Evolutionary conservation across 2,888 invertebrate genomes (phyloP), one percentile per base, ranked within the genome.

Genomic region (Acleris sparsana): DNA sequence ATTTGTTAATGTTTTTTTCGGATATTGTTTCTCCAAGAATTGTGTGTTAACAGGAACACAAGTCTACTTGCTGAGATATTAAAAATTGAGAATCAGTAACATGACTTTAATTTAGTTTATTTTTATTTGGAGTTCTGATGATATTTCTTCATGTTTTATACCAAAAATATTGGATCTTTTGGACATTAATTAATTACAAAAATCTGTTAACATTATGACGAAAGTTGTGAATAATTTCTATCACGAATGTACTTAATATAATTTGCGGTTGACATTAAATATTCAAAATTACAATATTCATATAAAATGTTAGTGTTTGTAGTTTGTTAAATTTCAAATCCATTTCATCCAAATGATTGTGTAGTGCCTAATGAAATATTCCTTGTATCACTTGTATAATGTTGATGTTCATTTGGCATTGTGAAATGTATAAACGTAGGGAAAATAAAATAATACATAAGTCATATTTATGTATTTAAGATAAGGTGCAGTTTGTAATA

Each of bases 401-500:
- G 16, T 51, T 39, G 16, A 39, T 25, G 25, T 25, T 25, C 6
- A 25, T 51, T 60, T 39, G 58, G 39, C 13, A 16, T 49, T 52
- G 52, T 43, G 51, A 29, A 60, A 59, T 18, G 43, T 61, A 46
- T 16, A 33, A 39, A 33, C 33, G 20, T 44, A 57, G 57, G 53
- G 61, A 16, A 56, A 39, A 25, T 25, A 25, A 25, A 39, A 1
- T 60, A 60, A 52, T 59, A 16, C 25, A 29, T 61, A 61, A 61
- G 61, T 20, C 18, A 61, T 61, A 43, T 33, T 59, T 59, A 51
- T 61, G 48, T 49, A 33, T 49, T 0, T 51, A 66, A 56, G 33
- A 25, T 61, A 61, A 25, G 55, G 48, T 52, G 39, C 56, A 29
- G 33, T 56, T 63, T 52, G 51, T 61, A 66, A 66, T 66, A 66